Percentiles rank a stretch among this genome's conserved stretches.
phyloP scores from a whole-genome alignment of 2,797 vertebrate genomes.

The Eulemur coronatus region DNA sequence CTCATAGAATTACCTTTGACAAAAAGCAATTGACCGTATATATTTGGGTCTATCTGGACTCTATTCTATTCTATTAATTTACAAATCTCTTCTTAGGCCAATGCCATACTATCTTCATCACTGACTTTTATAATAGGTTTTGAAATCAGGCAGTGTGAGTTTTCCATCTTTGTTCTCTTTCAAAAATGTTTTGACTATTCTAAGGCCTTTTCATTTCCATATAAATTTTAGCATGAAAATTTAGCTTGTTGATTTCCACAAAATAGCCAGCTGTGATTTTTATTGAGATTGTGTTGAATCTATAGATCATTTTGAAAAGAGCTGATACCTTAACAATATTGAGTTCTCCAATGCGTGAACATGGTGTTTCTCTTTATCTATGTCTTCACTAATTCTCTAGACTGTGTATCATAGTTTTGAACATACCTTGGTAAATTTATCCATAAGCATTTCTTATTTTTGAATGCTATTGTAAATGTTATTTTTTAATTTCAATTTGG shows the following conservation, averaged over 20 bases:
- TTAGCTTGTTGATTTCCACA: background rate
- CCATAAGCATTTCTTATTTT: background rate
- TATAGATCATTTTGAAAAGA: background rate
- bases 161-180: background rate
- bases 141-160: background rate
- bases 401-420: background rate
- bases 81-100: background rate
- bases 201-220: background rate
- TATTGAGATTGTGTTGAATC: background rate
- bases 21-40: background rate
- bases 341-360: background rate
- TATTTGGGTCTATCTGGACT: background rate
- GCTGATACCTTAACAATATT: background rate
- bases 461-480: background rate
- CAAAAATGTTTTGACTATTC: conserved; percentile 1
- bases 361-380: background rate
- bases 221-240: background rate
- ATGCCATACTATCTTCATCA: background rate
- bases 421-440: background rate
- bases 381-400: background rate
- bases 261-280: background rate
- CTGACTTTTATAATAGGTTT: background rate
- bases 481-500: background rate
- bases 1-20: background rate
- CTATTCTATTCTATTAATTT: background rate